Percentiles rank a stretch among this genome's conserved stretches.
Conservation (phyloP, 2,888 invertebrate species). For the Serrognathus titanus region DNA sequence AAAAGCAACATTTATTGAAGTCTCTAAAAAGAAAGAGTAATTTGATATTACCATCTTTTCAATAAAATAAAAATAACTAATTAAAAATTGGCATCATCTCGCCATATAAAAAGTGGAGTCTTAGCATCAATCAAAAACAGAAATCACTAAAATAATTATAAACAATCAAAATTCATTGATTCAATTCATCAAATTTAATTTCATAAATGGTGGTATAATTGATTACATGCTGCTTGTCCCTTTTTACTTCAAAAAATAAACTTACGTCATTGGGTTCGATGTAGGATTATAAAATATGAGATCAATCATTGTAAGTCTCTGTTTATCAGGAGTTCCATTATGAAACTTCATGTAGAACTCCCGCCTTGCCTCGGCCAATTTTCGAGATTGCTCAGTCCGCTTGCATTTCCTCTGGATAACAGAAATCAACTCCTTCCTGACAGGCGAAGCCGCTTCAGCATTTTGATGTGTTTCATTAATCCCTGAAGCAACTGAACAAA, state of each 20-base stretch:
- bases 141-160: too few species aligned
- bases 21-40: too few species aligned
- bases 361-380: slow-evolving; percentile 54
- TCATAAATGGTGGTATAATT: too few species aligned
- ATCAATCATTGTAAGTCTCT: slow-evolving; percentile 83
- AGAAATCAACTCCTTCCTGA: slow-evolving; percentile 23
- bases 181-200: too few species aligned
- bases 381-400: slow-evolving; percentile 51
- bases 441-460: slow-evolving; percentile 24
- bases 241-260: slow-evolving; percentile 3
- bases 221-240: too few species aligned
- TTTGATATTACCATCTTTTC: too few species aligned
- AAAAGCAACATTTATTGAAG: too few species aligned
- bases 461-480: slow-evolving; percentile 23
- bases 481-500: slow-evolving; percentile 39
- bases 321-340: slow-evolving; percentile 57
- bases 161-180: too few species aligned
- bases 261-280: slow-evolving; percentile 69
- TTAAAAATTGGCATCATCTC: too few species aligned
- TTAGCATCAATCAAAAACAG: too few species aligned
- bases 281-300: slow-evolving; percentile 87
- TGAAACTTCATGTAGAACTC: slow-evolving; percentile 55
- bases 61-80: too few species aligned
- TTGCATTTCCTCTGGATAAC: slow-evolving; percentile 38
- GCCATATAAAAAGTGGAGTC: too few species aligned